Percentiles rank a stretch among this genome's conserved stretches.
phyloP scores from a whole-genome alignment of 2,113 vertebrate species.

The Onychostruthus taczanowskii region DNA sequence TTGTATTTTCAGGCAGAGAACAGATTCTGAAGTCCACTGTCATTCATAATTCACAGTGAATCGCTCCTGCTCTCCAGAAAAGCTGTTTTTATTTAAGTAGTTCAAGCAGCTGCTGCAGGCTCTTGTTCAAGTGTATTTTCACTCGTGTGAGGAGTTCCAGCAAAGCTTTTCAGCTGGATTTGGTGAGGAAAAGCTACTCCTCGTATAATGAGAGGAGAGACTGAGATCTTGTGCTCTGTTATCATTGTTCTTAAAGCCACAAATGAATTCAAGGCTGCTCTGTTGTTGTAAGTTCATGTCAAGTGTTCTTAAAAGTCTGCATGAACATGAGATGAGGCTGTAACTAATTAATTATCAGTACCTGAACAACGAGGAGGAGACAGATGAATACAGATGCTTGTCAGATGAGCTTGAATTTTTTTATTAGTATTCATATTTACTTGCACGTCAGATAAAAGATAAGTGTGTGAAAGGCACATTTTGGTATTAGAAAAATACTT shows the following conservation, averaged over 20 bases:
- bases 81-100: background rate
- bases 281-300: background rate
- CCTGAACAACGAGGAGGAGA: background rate
- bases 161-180: background rate
- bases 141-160: background rate
- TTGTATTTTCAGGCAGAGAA: slow-evolving; percentile 7
- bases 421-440: background rate
- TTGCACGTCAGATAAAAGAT: background rate
- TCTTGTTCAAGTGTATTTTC: background rate
- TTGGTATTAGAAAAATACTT: background rate
- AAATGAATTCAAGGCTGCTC: background rate
- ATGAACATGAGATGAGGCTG: background rate
- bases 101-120: background rate
- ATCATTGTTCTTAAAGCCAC: background rate
- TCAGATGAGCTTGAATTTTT: background rate
- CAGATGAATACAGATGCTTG: background rate
- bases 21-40: slow-evolving; percentile 15
- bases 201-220: background rate
- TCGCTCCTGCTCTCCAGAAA: background rate
- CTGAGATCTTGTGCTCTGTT: background rate
- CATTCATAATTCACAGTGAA: background rate
- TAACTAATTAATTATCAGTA: background rate
- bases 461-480: background rate
- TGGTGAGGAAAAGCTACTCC: background rate
- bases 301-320: background rate